A percentile compares a stretch with the other conserved stretches of the same genome.
Evolutionary conservation across 2,888 invertebrate genomes (phyloP).

Genomic region (Pachydiplax longipennis): DNA sequence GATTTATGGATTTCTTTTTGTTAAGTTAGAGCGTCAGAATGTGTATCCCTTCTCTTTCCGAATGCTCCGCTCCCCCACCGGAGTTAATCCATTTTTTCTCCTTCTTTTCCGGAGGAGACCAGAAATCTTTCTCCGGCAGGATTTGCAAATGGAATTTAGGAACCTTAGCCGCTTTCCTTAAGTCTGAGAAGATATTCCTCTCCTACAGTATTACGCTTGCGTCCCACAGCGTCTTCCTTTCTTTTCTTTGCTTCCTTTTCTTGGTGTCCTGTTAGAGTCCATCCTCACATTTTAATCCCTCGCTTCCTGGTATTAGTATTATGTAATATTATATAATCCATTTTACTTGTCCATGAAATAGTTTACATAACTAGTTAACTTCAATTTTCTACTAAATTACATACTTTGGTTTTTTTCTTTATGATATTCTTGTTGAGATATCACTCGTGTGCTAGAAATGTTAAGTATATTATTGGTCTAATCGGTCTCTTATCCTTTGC

Average conservation of each 20-base stretch:
- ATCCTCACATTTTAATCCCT: not conserved
- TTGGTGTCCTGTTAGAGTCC: not conserved
- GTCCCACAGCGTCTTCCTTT: not conserved
- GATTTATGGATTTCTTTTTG: not conserved
- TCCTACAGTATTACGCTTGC: not conserved
- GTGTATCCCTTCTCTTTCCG: not conserved
- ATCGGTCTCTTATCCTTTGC: no score
- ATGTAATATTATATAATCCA: no score
- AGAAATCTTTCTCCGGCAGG: not conserved
- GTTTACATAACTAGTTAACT: no score
- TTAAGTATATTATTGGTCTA: no score
- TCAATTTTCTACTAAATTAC: no score
- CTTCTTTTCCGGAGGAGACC: not conserved
- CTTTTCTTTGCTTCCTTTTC: not conserved
- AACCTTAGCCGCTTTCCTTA: not conserved
- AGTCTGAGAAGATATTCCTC: conserved; percentile 23
- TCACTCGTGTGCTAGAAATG: no score
- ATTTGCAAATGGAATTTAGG: conserved; percentile 38
- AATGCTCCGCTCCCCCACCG: not conserved
- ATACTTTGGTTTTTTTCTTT: no score
- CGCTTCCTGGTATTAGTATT: not conserved
- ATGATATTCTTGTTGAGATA: no score
- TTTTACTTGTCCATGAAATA: no score
- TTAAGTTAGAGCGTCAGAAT: not conserved
- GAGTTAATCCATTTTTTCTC: not conserved